Base-by-base conservation (phyloP, 2,888 invertebrate species). In the Timandra comae region DNA sequence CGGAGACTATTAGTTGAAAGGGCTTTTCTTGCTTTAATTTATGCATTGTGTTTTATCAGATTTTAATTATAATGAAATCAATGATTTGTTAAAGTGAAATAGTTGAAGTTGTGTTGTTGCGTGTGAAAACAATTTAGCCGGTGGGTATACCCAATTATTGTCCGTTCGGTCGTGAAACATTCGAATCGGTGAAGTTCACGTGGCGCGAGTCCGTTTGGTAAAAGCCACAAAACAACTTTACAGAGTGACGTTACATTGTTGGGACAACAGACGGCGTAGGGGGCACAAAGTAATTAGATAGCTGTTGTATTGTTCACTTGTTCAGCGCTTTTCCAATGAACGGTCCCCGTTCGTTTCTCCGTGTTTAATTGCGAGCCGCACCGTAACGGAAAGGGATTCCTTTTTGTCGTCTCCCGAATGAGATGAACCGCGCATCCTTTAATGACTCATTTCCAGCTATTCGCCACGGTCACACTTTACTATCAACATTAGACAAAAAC, bases 251-350 rank as follows among this genome's bases (percentile, higher is more conserved):
- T 64, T 69, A 72, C 70, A 69, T 58, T 63, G 67, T 64, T 56
- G 64, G 60, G 63, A 60, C 61, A 62, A 59, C 61, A 50, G 59
- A 57, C 60, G 46, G 58, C 51, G 61, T 48, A 62, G 60, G 57
- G 30, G 64, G 63, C 66, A 64, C 70, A 69, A 72, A 79, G 73
- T 79, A 79, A 80, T 81, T 80, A 78, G 75, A 77, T 79, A 66
- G 69, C 67, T 57, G 68, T 68, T 78, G 67, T 73, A 64, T 68
- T 70, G 75, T 76, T 70, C 68, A 75, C 72, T 77, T 70, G 74
- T 71, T 78, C 77, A 72, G 71, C 73, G 69, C 69, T 77, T 73
- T 74, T 69, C 74, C 74, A 72, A 69, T 71, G 74, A 67, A 65
- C 69, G 67, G 56, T 54, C 57, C 52, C 46, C 60, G 59, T 59